Conservation (phyloP, 92 coral and sea anemone genomes). For the Zoanthus sansibaricus region DNA sequence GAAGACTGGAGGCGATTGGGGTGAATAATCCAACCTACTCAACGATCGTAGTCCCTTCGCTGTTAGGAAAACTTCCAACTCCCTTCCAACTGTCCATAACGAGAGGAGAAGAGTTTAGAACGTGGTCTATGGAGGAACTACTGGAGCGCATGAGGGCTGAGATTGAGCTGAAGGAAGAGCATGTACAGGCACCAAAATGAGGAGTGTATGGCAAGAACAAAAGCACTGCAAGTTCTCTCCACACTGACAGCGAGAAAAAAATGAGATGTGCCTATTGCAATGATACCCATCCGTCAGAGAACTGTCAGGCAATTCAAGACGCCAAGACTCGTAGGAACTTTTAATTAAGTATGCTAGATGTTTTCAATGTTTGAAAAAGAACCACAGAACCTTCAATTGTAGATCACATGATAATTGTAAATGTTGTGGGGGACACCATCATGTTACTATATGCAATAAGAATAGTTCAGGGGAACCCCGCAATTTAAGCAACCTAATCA, state of each 20-base stretch:
- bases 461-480: conserved; percentile 10
- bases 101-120: conserved; percentile 56
- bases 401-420: conserved; percentile 27
- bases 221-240: not conserved
- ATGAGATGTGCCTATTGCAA: not conserved
- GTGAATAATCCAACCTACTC: conserved; percentile 58
- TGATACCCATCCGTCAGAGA: conserved; percentile 20
- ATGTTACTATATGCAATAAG: not conserved
- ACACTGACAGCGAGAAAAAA: conserved; percentile 1
- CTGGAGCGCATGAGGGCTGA: conserved; percentile 39
- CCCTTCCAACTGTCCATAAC: conserved; percentile 65
- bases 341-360: conserved; percentile 29
- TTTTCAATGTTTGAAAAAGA: conserved; percentile 25
- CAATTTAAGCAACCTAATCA: conserved; percentile 1
- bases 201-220: not conserved
- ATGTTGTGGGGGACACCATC: conserved; percentile 15
- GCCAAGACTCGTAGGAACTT: conserved; percentile 7
- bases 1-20: conserved; percentile 63
- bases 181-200: not conserved
- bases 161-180: conserved; percentile 54
- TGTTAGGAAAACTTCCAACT: conserved; percentile 64
- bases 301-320: conserved; percentile 11
- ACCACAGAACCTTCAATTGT: not conserved
- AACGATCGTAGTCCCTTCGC: conserved; percentile 58
- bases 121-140: conserved; percentile 60